Evolutionary conservation across 1,140 invertebrate species (phyloP), one percentile per base, ranked within the genome.

Genomic region (Panulirus ornatus): DNA sequence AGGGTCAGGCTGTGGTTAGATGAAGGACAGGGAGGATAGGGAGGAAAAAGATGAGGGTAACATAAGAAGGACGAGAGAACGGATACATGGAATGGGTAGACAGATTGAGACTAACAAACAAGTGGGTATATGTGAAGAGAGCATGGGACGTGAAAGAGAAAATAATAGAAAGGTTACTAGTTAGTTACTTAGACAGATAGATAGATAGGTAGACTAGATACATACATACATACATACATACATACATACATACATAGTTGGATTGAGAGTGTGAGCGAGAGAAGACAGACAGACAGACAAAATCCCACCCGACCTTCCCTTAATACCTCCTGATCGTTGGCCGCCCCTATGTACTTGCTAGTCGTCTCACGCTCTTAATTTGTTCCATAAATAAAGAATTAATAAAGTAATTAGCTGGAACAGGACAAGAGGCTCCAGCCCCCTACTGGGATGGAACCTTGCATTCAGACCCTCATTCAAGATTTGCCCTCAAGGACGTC

Each of bases 231-330:
- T n/a, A n/a, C n/a, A n/a, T n/a, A n/a, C n/a, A n/a, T n/a, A n/a
- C n/a, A n/a, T n/a, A n/a, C n/a, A n/a, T n/a, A n/a, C n/a, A n/a
- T n/a, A n/a, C n/a, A n/a, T n/a, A n/a, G 71, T n/a, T 16, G 34
- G 71, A 73, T 16, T n/a, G 71, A 36, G 34, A 73, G 71, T 16
- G n/a, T n/a, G n/a, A 36, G 71, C 14, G 71, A 73, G 71, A 36
- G n/a, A 73, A 30, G 34, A 73, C 19, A 36, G 16, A 22, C 9
- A 27, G 16, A 34, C 27, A 27, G 66, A 27, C 36, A 70, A 30
- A 30, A 70, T 30, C 36, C 66, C 66, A 70, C 36, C 66, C 66
- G 36, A 1, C 11, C 66, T 70, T 11, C 9, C 1, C 11, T 70
- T 70, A 34, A n/a, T n/a, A n/a, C n/a, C n/a, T n/a, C n/a, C n/a